These are phyloP conservation scores for Bombus turneri DNA, from an alignment of 1,140 invertebrate genomes.

Conservation along the genomic window DNA sequence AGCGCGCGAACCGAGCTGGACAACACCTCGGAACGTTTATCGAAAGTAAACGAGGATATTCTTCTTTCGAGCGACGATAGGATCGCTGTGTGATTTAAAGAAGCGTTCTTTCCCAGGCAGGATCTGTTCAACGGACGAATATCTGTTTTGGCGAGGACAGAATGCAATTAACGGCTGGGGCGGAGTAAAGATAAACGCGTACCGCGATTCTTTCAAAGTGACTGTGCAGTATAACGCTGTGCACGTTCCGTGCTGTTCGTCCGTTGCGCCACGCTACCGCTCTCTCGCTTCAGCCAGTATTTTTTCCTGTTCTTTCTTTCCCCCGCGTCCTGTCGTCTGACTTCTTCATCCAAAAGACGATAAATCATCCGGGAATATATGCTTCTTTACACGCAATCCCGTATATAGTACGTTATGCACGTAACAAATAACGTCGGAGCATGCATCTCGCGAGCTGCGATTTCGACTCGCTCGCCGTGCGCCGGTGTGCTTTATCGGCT, in stretches of 20 bases:
- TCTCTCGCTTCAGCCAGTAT: not conserved
- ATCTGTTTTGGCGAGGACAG: slow-evolving; percentile 3
- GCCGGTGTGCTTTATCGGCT: slow-evolving; percentile 42
- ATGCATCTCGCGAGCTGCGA: slow-evolving; percentile 46
- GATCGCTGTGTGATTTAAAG: not conserved
- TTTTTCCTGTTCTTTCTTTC: slow-evolving; percentile 16
- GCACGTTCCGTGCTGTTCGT: not conserved
- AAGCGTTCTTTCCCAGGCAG: not conserved
- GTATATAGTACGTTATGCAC: slow-evolving; percentile 18
- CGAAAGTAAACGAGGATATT: not conserved
- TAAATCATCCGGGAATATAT: slow-evolving; percentile 58
- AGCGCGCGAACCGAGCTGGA: not conserved
- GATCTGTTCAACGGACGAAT: not conserved
- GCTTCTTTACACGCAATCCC: slow-evolving; percentile 52
- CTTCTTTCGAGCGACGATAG: not conserved
- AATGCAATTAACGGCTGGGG: slow-evolving; percentile 52
- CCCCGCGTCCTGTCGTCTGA: slow-evolving; percentile 33
- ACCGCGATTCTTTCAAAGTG: slow-evolving; percentile 39
- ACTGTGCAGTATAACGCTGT: slow-evolving; percentile 38
- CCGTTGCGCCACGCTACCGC: not conserved
- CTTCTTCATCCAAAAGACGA: slow-evolving; percentile 55
- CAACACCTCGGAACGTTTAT: not conserved
- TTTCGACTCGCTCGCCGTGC: slow-evolving; percentile 27
- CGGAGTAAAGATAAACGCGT: slow-evolving; percentile 43
- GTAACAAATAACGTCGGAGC: slow-evolving; percentile 58